These are phyloP conservation scores for Drosophila anceps DNA, from an alignment of 2,888 invertebrate species.

Conservation along the genomic window DNA sequence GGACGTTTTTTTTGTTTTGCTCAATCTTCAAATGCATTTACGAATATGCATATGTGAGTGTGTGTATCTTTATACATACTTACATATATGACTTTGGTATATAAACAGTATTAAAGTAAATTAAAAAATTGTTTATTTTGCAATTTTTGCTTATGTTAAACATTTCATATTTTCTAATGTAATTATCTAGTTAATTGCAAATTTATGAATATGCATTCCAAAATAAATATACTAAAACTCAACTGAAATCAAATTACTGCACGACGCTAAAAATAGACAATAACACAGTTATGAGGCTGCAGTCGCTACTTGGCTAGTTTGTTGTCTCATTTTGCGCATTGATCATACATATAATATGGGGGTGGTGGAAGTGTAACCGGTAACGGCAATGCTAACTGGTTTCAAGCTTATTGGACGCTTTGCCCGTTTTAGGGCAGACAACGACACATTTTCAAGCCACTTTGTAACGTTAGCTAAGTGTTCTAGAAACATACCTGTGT, in stretches of 20 bases:
- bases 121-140: conserved; percentile 1
- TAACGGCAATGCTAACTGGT: conserved; percentile 53
- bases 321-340: conserved; percentile 20
- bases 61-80: not conserved
- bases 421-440: conserved; percentile 66
- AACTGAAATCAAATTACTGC: conserved; percentile 17
- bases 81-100: not conserved
- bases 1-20: conserved; percentile 3
- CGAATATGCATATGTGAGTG: not conserved
- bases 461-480: conserved; percentile 42
- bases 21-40: conserved; percentile 8
- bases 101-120: not conserved
- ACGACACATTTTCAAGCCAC: conserved; percentile 41
- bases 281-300: conserved; percentile 27
- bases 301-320: conserved; percentile 15
- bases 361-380: conserved; percentile 50
- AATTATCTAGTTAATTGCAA: conserved; percentile 2
- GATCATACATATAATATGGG: conserved; percentile 42
- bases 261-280: conserved; percentile 44
- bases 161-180: not conserved
- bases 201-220: conserved; percentile 11
- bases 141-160: not conserved
- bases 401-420: conserved; percentile 50
- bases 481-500: conserved; percentile 33
- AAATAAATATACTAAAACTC: conserved; percentile 1